These are phyloP conservation scores for Microcaecilia unicolor DNA, from an alignment of 2,797 vertebrate genomes.

Conservation along the genomic window DNA sequence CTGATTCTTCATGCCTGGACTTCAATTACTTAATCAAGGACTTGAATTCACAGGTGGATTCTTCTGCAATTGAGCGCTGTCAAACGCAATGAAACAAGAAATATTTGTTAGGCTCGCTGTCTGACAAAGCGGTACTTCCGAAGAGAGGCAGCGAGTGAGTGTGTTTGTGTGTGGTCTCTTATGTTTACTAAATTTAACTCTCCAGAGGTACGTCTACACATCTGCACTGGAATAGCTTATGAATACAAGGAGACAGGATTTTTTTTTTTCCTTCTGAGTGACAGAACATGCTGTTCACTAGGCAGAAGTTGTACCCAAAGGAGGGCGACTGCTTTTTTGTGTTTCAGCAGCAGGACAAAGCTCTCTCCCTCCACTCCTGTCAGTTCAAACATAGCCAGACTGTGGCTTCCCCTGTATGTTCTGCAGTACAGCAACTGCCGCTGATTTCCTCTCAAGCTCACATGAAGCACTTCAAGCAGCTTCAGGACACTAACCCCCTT, in stretches of 20 bases:
- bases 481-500: not conserved
- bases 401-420: not conserved
- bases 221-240: not conserved
- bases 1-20: slow-evolving; percentile 44
- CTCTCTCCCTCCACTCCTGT: not conserved
- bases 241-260: slow-evolving; percentile 2
- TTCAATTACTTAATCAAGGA: slow-evolving; percentile 47
- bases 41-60: slow-evolving; percentile 36
- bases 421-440: not conserved
- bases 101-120: not conserved
- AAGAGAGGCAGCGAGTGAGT: rapidly evolving
- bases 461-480: not conserved
- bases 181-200: not conserved
- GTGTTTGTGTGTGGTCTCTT: rapidly evolving
- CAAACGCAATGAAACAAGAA: not conserved
- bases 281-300: not conserved
- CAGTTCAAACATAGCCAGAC: not conserved
- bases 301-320: not conserved
- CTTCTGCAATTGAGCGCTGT: slow-evolving; percentile 18
- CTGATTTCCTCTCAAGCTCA: not conserved
- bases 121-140: not conserved
- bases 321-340: not conserved
- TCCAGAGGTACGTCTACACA: not conserved
- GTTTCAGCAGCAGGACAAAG: not conserved
- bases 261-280: not conserved